These are phyloP conservation scores for Chesias legatella DNA, from an alignment of 2,888 invertebrate genomes.

Conservation along the genomic window DNA sequence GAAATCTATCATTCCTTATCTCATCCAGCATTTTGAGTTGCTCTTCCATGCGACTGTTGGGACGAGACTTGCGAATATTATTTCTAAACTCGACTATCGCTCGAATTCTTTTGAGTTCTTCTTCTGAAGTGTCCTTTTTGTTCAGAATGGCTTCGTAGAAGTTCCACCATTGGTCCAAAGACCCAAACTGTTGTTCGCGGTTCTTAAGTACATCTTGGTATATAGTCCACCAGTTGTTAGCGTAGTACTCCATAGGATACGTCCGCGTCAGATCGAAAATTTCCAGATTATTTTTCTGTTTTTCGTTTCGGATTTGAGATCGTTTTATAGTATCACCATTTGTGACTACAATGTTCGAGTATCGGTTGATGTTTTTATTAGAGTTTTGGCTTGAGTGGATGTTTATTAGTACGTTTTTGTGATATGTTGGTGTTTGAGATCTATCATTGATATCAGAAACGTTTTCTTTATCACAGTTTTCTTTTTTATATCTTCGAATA, in stretches of 20 bases:
- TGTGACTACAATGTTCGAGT: constrained; percentile 33
- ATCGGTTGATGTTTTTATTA: constrained; percentile 47
- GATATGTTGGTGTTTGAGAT: constrained; percentile 30
- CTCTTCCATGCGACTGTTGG: constrained; percentile 64
- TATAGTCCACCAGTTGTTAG: constrained; percentile 76
- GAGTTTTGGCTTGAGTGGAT: constrained; percentile 36
- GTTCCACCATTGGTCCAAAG: constrained; percentile 74
- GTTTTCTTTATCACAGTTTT: constrained; percentile 53
- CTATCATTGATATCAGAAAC: constrained; percentile 27
- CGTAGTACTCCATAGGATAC: constrained; percentile 70
- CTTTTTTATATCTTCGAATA: constrained; percentile 58
- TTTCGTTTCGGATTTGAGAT: constrained; percentile 40
- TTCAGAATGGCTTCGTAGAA: constrained; percentile 67
- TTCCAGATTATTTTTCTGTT: constrained; percentile 47
- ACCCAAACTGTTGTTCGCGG: constrained; percentile 69
- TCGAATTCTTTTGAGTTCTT: constrained; percentile 50
- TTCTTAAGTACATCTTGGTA: constrained; percentile 69
- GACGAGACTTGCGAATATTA: constrained; percentile 43
- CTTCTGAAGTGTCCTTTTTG: constrained; percentile 47
- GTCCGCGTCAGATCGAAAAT: constrained; percentile 66
- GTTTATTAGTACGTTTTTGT: constrained; percentile 54
- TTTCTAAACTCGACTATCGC: constrained; percentile 50
- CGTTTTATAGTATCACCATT: constrained; percentile 45
- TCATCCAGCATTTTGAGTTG: constrained; percentile 63
- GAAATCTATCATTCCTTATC: constrained; percentile 57